Evolutionary conservation across 2,888 invertebrate species (phyloP).

Genomic region (Idaea straminata): DNA sequence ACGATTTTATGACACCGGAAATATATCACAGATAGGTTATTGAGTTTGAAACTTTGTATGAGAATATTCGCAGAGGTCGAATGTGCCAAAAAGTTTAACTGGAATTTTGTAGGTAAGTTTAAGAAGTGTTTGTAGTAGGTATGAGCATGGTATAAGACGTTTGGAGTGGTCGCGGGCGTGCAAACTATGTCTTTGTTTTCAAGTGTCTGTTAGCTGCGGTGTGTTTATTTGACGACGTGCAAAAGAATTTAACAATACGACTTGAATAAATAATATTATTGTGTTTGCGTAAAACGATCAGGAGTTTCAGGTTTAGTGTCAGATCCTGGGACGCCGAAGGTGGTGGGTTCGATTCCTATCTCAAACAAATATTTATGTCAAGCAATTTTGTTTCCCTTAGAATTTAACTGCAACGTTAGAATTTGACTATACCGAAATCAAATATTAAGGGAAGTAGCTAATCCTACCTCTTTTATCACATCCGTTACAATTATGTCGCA

Average conservation of each 20-base stretch:
- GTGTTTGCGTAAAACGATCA: too few relatives aligned
- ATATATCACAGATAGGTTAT: constrained; percentile 33
- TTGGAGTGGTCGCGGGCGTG: constrained; percentile 52
- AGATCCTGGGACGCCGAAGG: background rate
- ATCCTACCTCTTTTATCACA: too few relatives aligned
- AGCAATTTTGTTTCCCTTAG: too few relatives aligned
- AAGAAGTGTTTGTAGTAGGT: constrained; percentile 46
- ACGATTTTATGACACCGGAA: constrained; percentile 30
- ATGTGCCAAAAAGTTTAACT: constrained; percentile 43
- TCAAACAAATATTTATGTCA: too few relatives aligned
- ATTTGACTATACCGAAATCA: too few relatives aligned
- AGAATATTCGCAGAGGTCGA: constrained; percentile 34
- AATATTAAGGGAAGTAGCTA: too few relatives aligned
- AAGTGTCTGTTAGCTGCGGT: constrained; percentile 42
- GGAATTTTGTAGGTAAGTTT: constrained; percentile 47
- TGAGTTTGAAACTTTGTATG: constrained; percentile 29
- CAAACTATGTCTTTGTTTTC: constrained; percentile 57
- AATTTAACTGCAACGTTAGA: too few relatives aligned
- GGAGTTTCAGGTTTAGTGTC: background rate
- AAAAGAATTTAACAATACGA: constrained; percentile 35
- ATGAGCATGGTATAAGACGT: too few relatives aligned
- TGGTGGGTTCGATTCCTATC: too few relatives aligned
- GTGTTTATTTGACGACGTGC: constrained; percentile 46
- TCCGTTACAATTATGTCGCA: too few relatives aligned
- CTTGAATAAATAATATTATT: constrained; percentile 27